Base-by-base conservation (phyloP, 2,888 invertebrate genomes). In the Zeuzera pyrina region DNA sequence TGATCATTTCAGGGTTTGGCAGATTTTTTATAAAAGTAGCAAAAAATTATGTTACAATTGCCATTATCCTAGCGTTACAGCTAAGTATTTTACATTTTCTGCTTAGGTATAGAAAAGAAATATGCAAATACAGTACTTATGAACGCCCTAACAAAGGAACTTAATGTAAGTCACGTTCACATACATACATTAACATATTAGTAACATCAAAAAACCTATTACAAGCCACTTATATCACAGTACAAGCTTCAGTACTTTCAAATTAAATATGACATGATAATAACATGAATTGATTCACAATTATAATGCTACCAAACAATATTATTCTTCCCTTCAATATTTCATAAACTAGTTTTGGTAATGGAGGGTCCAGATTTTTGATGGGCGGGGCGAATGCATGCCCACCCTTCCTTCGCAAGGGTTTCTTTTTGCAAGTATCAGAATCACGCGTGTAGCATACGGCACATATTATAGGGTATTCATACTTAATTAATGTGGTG, bases 231-330 rank as follows among this genome's bases (percentile, higher is more conserved):
- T 72, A 52, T 38, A 41, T 28, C 41, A 31, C 36, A 42, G 43
- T 30, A 35, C n/a, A 54, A 45, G 38, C 33, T n/a, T 39, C 48
- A 52, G 51, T 56, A 56, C 65, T 63, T 61, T 55, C 60, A 71
- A 73, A 81, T 77, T 67, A 66, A 57, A 63, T 36, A 55, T 74
- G 78, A 79, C 79, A 73, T 69, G 65, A 70, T 79, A 77, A 81
- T 79, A 78, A 74, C 67, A 58, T 50, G 62, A 66, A 73, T 68
- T 67, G 66, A 68, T 71, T 68, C 67, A 67, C 70, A 67, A 77
- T 76, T 72, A 69, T 62, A 61, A 57, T 54, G 58, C 62, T 64
- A 58, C 52, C 52, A 58, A n/a, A n/a, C n/a, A n/a, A n/a, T n/a
- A n/a, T n/a, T n/a, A n/a, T n/a, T n/a, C n/a, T 56, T 56, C 56